A percentile compares a stretch with the other conserved stretches of the same genome.
phyloP scores from a whole-genome alignment of 2,113 vertebrate genomes.

The Oophaga pumilio region DNA sequence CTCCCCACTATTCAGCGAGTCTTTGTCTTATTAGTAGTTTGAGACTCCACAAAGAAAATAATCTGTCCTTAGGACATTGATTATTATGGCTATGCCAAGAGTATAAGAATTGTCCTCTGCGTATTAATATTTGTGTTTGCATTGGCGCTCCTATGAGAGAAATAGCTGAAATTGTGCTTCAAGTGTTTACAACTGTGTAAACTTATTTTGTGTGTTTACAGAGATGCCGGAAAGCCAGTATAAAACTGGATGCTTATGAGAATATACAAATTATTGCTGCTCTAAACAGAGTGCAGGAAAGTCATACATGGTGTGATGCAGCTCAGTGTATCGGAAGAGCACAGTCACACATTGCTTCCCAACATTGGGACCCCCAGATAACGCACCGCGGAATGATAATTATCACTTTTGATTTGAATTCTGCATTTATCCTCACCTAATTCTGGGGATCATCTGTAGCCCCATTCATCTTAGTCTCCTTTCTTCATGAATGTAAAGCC shows the following conservation, averaged over 20 bases:
- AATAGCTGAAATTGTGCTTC: background rate
- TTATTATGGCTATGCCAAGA: background rate
- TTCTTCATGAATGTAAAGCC: background rate
- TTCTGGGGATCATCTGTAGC: background rate
- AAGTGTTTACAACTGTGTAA: background rate
- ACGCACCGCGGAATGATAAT: no score
- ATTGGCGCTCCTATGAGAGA: background rate
- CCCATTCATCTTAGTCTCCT: background rate
- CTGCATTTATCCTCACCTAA: background rate
- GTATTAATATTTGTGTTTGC: background rate
- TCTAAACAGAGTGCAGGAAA: slow-evolving; percentile 3
- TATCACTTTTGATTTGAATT: background rate
- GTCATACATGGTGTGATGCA: background rate
- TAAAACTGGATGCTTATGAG: background rate
- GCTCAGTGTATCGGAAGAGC: background rate
- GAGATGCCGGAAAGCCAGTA: background rate
- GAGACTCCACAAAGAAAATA: background rate
- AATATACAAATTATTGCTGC: background rate
- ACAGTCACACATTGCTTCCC: background rate
- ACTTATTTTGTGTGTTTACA: background rate
- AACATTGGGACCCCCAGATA: no score
- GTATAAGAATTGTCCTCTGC: background rate
- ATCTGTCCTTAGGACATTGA: background rate
- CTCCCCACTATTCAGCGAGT: background rate
- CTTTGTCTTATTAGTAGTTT: slow-evolving; percentile 14